These are phyloP conservation scores for Corydoras maculifer DNA, from an alignment of 2,113 vertebrate genomes.

Conservation along the genomic window DNA sequence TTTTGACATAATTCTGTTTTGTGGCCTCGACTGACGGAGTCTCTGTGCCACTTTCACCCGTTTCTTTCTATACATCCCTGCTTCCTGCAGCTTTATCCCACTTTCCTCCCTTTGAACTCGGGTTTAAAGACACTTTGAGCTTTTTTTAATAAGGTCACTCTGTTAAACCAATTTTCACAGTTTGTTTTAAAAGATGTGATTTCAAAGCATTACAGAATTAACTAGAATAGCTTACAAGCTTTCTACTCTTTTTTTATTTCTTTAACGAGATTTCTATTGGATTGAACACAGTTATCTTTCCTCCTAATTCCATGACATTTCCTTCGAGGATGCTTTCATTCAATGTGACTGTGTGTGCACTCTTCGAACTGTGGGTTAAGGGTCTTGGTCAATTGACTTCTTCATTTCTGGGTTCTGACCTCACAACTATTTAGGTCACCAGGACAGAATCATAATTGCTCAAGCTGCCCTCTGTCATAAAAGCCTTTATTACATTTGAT, in stretches of 20 bases:
- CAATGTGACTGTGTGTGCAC: not conserved
- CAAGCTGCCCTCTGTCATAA: not conserved
- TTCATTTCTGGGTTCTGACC: not conserved
- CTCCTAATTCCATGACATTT: no score
- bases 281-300: no score
- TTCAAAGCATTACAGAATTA: not conserved
- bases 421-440: not conserved
- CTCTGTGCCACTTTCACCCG: not conserved
- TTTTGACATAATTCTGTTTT: no score
- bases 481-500: not conserved
- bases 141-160: conserved; percentile 20
- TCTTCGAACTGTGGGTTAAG: not conserved
- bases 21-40: no score
- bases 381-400: not conserved
- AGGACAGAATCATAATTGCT: not conserved
- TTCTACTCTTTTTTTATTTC: no score
- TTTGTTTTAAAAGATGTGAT: not conserved
- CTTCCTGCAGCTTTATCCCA: conserved; percentile 13
- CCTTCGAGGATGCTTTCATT: not conserved
- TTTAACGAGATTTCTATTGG: no score
- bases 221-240: not conserved
- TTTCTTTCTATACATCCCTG: not conserved
- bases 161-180: not conserved
- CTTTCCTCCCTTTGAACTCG: conserved; percentile 13
- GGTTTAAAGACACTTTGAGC: conserved; percentile 15